phyloP scores from a whole-genome alignment of 2,888 invertebrate species.

The Sclerodermus sp. region DNA sequence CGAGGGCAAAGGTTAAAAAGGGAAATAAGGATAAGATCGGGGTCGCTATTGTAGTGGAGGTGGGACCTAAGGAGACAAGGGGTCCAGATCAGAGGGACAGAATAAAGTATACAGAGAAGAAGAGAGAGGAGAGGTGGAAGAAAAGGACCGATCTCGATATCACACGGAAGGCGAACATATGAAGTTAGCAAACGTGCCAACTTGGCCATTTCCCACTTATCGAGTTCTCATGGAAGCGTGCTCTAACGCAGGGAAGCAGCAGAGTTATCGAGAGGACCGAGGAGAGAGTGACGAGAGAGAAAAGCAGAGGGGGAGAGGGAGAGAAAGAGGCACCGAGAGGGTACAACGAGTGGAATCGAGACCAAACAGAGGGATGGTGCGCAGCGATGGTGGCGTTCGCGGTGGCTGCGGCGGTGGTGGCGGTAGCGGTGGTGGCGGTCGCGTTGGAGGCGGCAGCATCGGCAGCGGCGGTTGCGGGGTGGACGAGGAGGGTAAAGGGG shows the following conservation, averaged over 20 bases:
- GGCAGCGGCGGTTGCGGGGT: too few species aligned
- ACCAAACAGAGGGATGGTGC: constrained; percentile 4
- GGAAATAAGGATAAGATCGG: too few species aligned
- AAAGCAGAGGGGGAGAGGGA: constrained; percentile 7
- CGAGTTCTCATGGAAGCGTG: constrained; percentile 24
- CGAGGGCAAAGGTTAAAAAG: too few species aligned
- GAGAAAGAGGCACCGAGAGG: too few species aligned
- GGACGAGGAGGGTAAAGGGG: neutral
- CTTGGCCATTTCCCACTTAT: constrained; percentile 39
- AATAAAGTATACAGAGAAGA: constrained; percentile 4
- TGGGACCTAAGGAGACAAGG: constrained; percentile 8
- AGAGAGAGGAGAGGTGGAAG: constrained; percentile 1
- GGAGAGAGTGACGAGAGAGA: constrained; percentile 1
- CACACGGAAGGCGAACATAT: constrained; percentile 27
- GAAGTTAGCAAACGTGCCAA: constrained; percentile 45
- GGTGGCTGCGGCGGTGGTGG: too few species aligned
- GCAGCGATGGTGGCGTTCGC: too few species aligned
- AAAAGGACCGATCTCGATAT: constrained; percentile 27
- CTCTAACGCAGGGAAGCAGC: neutral
- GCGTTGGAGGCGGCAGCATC: constrained; percentile 3
- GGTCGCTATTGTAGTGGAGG: constrained; percentile 1
- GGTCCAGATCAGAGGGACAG: neutral
- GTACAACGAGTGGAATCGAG: too few species aligned
- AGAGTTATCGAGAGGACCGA: neutral
- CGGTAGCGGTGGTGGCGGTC: too few species aligned